These are phyloP conservation scores for Hyles euphorbiae DNA, from an alignment of 1,140 invertebrate genomes.

Conservation along the genomic window DNA sequence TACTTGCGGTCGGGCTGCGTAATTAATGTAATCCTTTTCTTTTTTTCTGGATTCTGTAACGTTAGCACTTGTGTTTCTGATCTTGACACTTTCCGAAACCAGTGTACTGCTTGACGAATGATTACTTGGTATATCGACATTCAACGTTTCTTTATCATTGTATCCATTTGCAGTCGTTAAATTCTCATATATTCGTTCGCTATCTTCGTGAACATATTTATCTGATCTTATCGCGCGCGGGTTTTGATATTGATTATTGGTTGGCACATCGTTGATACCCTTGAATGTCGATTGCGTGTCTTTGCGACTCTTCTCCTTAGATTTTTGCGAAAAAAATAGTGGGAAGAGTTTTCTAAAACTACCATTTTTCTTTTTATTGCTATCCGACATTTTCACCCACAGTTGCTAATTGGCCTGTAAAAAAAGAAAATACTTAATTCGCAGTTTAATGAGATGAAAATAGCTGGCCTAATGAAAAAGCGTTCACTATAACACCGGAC, in stretches of 20 bases:
- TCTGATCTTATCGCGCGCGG: conserved; percentile 36
- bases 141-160: conserved; percentile 27
- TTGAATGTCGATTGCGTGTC: conserved; percentile 27
- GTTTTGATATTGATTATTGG: conserved; percentile 50
- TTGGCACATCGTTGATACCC: conserved; percentile 24
- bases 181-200: conserved; percentile 63
- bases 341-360: conserved; percentile 63
- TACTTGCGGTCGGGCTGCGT: conserved; percentile 56
- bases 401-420: background rate
- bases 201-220: conserved; percentile 22
- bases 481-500: too few relatives aligned
- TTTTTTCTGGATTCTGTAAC: conserved; percentile 13
- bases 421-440: too few relatives aligned
- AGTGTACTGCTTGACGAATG: conserved; percentile 60
- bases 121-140: conserved; percentile 35
- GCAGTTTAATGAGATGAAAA: too few relatives aligned
- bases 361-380: conserved; percentile 47
- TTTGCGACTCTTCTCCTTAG: conserved; percentile 47
- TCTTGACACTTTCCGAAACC: conserved; percentile 56
- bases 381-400: conserved; percentile 43
- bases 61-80: conserved; percentile 17
- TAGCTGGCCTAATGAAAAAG: too few relatives aligned
- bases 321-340: conserved; percentile 53
- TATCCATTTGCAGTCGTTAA: conserved; percentile 32
- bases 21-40: conserved; percentile 20